A percentile compares a stretch with the other conserved stretches of the same genome.
These are phyloP conservation scores for Urosaurus nigricauda DNA, from an alignment of 2,797 vertebrate genomes.

Conservation along the genomic window DNA sequence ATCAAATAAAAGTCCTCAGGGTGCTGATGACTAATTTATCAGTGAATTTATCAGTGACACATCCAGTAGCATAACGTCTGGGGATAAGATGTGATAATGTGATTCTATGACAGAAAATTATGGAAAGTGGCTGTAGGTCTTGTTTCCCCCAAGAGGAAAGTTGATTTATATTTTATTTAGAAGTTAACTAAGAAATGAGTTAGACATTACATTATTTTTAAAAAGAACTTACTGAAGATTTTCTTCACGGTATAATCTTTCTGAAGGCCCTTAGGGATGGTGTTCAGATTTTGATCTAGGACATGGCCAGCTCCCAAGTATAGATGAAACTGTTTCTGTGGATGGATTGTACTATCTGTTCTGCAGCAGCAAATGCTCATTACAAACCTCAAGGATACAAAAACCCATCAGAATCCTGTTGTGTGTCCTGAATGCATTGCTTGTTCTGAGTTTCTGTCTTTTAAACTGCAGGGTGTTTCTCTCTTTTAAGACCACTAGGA, in stretches of 20 bases:
- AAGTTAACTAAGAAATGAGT: slow-evolving; percentile 45
- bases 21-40: slow-evolving; percentile 11
- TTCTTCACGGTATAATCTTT: slow-evolving; percentile 24
- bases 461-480: no score
- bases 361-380: slow-evolving; percentile 36
- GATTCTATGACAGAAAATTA: background rate
- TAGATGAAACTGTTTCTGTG: slow-evolving; percentile 37
- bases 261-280: background rate
- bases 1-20: slow-evolving; percentile 16
- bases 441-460: slow-evolving; percentile 56
- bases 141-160: slow-evolving; percentile 14
- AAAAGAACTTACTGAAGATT: background rate
- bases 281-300: slow-evolving; percentile 22
- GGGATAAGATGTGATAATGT: slow-evolving; percentile 30
- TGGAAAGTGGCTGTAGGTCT: slow-evolving; percentile 49
- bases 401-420: slow-evolving; percentile 43
- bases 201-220: slow-evolving; percentile 23
- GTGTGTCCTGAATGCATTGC: slow-evolving; percentile 31
- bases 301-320: background rate
- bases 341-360: slow-evolving; percentile 34
- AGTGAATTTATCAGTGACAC: slow-evolving; percentile 11
- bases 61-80: background rate
- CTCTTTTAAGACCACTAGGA: no score
- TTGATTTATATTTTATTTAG: slow-evolving; percentile 48
- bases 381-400: slow-evolving; percentile 49